A percentile compares a stretch with the other conserved stretches of the same genome.
Conservation (phyloP, 2,113 vertebrate genomes). For the Diadophis punctatus region DNA sequence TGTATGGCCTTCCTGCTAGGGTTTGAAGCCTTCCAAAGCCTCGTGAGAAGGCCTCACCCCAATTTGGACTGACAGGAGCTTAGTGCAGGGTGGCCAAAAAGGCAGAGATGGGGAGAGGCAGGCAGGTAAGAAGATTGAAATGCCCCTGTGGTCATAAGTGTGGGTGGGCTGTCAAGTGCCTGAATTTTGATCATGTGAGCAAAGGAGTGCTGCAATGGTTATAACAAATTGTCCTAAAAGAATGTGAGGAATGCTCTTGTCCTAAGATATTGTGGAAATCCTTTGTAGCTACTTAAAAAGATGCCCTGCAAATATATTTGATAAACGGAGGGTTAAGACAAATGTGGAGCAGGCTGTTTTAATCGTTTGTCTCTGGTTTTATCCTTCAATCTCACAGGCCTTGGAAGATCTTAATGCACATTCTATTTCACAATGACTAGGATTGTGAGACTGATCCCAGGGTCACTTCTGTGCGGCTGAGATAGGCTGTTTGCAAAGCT, state of each 20-base stretch:
- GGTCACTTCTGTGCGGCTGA: background rate
- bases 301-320: background rate
- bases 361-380: background rate
- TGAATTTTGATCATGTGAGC: background rate
- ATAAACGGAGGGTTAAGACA: background rate
- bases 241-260: background rate
- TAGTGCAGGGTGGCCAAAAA: background rate
- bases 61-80: background rate
- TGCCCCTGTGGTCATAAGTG: background rate
- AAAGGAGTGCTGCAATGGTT: background rate
- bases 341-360: background rate
- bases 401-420: background rate
- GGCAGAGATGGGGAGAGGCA: too few relatives aligned
- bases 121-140: too few relatives aligned
- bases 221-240: background rate
- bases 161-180: background rate
- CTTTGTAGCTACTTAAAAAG: background rate
- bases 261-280: background rate
- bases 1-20: background rate
- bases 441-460: background rate
- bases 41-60: background rate
- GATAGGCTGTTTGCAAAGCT: background rate
- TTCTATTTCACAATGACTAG: background rate
- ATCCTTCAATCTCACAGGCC: background rate
- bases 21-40: background rate